phyloP scores from a whole-genome alignment of 2,797 vertebrate species.

The Ctenopoma multispine region DNA sequence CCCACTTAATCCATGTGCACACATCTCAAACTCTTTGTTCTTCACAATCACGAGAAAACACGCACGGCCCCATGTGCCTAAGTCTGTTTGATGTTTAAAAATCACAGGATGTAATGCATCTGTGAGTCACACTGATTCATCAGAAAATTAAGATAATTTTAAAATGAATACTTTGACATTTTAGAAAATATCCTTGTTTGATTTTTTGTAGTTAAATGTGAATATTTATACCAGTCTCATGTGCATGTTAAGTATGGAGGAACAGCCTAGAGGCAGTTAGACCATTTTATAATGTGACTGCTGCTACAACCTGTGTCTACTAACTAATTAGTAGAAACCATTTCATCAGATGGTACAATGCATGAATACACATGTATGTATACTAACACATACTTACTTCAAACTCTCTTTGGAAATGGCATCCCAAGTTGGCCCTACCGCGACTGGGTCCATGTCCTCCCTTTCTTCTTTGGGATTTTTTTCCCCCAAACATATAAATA shows the following conservation, averaged over 20 bases:
- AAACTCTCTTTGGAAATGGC: no score
- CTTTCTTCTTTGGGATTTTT: no score
- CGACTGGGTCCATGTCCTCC: no score
- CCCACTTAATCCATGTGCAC: conserved; percentile 40
- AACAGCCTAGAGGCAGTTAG: neutral
- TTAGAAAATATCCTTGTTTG: neutral
- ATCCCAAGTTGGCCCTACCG: no score
- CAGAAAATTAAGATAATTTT: conserved; percentile 30
- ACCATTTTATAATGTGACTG: no score
- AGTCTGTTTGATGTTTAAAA: conserved; percentile 58
- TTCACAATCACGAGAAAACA: conserved; percentile 55
- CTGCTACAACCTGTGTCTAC: no score
- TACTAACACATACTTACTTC: no score
- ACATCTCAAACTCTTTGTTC: conserved; percentile 62
- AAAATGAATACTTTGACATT: conserved; percentile 29
- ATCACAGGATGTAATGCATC: conserved; percentile 40
- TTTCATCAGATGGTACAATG: no score
- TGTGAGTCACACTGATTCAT: conserved; percentile 43
- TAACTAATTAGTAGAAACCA: no score
- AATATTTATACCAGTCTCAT: neutral
- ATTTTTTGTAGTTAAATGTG: neutral
- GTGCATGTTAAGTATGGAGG: neutral
- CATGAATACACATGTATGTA: no score
- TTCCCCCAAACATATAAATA: no score
- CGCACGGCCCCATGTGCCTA: conserved; percentile 32